phyloP scores from a whole-genome alignment of 2,113 vertebrate genomes.

The Emydura subglobosa region DNA sequence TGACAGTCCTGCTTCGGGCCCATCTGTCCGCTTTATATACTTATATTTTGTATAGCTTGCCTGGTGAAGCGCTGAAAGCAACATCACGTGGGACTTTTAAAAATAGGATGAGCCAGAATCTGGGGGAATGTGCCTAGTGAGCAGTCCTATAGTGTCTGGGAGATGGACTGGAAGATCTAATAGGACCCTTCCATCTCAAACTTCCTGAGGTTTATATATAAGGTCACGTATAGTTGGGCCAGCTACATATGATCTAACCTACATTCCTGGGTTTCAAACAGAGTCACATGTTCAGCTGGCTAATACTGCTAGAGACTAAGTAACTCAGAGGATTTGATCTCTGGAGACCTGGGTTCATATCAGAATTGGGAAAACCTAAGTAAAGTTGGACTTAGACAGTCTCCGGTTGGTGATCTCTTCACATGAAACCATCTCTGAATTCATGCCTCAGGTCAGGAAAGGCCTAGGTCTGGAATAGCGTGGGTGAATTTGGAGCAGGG shows the following conservation, averaged over 20 bases:
- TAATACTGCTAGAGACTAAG: neutral
- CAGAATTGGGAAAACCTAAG: neutral
- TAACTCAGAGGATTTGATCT: neutral
- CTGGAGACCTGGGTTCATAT: neutral
- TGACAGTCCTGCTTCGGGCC: slow-evolving; percentile 2
- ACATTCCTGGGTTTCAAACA: neutral
- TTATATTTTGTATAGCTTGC: slow-evolving; percentile 29
- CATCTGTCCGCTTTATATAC: neutral
- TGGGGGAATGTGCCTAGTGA: neutral
- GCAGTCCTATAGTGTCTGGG: neutral
- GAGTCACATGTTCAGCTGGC: neutral
- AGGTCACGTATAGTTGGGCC: neutral
- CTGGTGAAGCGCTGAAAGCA: neutral
- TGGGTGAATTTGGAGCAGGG: no score
- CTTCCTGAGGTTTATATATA: neutral
- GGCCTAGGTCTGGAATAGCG: neutral
- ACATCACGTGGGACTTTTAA: neutral
- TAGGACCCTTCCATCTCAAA: neutral
- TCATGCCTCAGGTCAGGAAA: neutral
- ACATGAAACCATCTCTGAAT: neutral
- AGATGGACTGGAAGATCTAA: neutral
- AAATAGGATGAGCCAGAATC: fast-evolving
- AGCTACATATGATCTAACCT: fast-evolving
- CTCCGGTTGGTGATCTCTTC: neutral
- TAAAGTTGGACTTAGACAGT: neutral